Evolutionary conservation across 2,888 invertebrate species (phyloP).

Genomic region (Oithona nana): DNA sequence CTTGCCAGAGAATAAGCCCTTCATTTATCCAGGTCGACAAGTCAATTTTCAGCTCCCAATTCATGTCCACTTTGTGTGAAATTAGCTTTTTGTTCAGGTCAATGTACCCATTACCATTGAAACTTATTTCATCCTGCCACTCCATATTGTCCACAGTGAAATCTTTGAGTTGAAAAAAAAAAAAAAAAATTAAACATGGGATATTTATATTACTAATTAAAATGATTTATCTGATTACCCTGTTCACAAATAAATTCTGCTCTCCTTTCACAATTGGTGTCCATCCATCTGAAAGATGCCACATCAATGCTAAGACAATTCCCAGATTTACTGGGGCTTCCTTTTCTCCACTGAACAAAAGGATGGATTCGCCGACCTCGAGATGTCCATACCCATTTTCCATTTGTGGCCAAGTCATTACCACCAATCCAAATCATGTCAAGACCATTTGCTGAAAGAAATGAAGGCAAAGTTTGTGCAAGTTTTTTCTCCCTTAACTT

Average conservation of each 20-base stretch:
- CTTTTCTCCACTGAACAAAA: neutral
- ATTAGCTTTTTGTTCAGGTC: neutral
- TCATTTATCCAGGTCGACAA: neutral
- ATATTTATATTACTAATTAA: neutral
- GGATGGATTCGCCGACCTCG: neutral
- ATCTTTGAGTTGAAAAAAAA: neutral
- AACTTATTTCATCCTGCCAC: neutral
- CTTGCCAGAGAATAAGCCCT: neutral
- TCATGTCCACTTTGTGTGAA: neutral
- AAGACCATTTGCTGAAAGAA: neutral
- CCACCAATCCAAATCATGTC: neutral
- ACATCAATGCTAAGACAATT: neutral
- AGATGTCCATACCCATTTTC: neutral
- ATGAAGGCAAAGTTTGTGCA: neutral
- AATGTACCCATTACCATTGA: neutral
- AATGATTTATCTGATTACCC: neutral
- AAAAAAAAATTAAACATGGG: too few relatives aligned
- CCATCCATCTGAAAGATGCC: neutral
- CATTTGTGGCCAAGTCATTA: neutral
- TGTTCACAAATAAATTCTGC: neutral
- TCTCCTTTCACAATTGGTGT: neutral
- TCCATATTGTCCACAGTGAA: neutral
- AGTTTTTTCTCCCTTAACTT: too few relatives aligned
- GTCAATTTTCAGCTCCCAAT: neutral
- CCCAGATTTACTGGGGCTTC: neutral